phyloP scores from a whole-genome alignment of 2,888 invertebrate species.

The Stomorhina lunata region DNA sequence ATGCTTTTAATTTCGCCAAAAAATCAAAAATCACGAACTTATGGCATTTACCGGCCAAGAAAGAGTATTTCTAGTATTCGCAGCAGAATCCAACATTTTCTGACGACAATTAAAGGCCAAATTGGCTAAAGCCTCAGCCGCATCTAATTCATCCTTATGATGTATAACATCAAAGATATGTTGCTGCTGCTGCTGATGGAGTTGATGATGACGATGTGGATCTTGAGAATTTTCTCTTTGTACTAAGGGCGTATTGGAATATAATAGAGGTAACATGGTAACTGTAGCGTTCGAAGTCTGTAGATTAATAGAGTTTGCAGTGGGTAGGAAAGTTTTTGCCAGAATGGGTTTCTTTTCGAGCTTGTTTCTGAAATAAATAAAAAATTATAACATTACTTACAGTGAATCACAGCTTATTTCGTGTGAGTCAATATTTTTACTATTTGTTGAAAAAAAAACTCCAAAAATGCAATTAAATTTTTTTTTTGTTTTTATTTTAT shows the following conservation, averaged over 20 bases:
- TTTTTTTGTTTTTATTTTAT: too few relatives aligned
- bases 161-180: conserved; percentile 79
- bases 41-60: conserved; percentile 68
- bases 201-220: background rate
- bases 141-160: conserved; percentile 87
- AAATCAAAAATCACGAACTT: conserved; percentile 70
- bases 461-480: too few relatives aligned
- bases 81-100: conserved; percentile 73
- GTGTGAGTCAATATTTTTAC: too few relatives aligned
- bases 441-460: too few relatives aligned
- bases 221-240: conserved; percentile 47
- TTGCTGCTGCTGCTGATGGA: conserved; percentile 25
- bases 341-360: conserved; percentile 66
- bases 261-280: conserved; percentile 63
- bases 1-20: conserved; percentile 47
- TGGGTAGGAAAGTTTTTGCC: conserved; percentile 38
- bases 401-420: too few relatives aligned
- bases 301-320: background rate
- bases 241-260: conserved; percentile 53
- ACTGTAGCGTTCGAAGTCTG: conserved; percentile 47
- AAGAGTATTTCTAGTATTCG: conserved; percentile 41
- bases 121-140: conserved; percentile 87
- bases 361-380: conserved; percentile 71
- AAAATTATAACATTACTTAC: background rate
- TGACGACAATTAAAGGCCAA: conserved; percentile 82